Base-by-base conservation (phyloP, 1,140 invertebrate species). In the Maconellicoccus hirsutus region DNA sequence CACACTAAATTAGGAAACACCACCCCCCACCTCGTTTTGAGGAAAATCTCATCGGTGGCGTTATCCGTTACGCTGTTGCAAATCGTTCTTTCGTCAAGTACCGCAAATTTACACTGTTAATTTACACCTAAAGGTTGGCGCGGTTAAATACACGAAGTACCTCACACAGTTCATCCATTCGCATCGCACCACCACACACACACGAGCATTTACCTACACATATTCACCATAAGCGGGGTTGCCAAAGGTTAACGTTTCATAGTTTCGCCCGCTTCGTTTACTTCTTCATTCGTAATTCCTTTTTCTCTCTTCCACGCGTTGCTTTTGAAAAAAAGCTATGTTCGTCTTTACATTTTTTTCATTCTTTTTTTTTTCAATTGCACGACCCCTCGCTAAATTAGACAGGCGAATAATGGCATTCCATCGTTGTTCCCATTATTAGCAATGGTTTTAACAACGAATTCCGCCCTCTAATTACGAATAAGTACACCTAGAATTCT, bases 361-460 rank as follows among this genome's bases (percentile, higher is more conserved):
- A 14, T 6, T 52, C 2, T 23, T 23, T 66, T 66, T 25, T 66
- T 66, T 25, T 26, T 66, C 19, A 26, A 66, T 25, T 25, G 25
- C 61, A 26, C 61, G 61, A 66, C 61, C 61, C 61, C 61, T 66
- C 61, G 61, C 19, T 66, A 66, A 66, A 66, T 66, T 66, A 66
- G 61, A 66, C 61, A 23, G 22, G 25, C 61, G 61, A 66, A 66
- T 66, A 66, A 66, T 66, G 61, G 61, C 61, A 66, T 66, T 66
- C 61, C 61, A 66, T 66, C 61, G 61, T 22, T 19, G 61, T 66
- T 66, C 61, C 22, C 61, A 66, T 66, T 66, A 66, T 66, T 66
- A 66, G 61, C 61, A 66, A 66, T 66, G 61, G 61, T 66, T 66
- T 66, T 66, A 66, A 66, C 61, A 26, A 66, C 61, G 61, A 66